Evolutionary conservation across 2,888 invertebrate species (phyloP), one percentile per base, ranked within the genome.

Genomic region (Xanthorhoe designata): DNA sequence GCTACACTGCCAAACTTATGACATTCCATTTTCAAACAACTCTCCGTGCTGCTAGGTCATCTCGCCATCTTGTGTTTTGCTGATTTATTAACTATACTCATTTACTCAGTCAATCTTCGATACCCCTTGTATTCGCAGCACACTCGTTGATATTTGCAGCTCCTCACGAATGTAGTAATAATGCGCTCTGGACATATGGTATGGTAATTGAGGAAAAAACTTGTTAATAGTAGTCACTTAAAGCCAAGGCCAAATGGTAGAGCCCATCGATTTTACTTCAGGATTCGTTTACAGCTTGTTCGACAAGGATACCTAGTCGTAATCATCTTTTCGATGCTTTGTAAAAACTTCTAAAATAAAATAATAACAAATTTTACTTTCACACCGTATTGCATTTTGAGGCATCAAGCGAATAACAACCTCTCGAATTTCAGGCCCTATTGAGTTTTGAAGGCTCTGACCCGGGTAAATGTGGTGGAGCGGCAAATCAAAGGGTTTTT

Each of bases 401-500:
- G 72, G 72, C 75, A 81, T 78, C 68, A 71, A 54, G 69, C 75
- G 66, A 78, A 73, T 74, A 77, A 77, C 68, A 75, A 74, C 75
- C 78, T 81, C 83, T 86, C 78, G 80, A 84, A 88, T 87, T 90
- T 89, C 79, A 90, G 83, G 87, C 86, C 83, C 82, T 87, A 85
- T 86, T 91, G 86, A 84, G 85, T 86, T 85, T 81, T 82, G 76
- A 78, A 80, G 78, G 84, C 86, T 88, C 84, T 87, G 88, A 88
- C 87, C 87, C 88, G 82, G 79, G 80, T 82, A 89, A 90, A 90
- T 84, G 88, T 87, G 89, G 75, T 88, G 86, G 84, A 88, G 89
- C 89, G 92, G 92, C 90, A 92, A 88, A 87, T 90, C 92, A 92
- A 92, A 92, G 91, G 90, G 80, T 84, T 87, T 89, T 88, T 86